A percentile compares a stretch with the other conserved stretches of the same genome.
Conservation (phyloP, 2,113 vertebrate species). For the Zootoca vivipara region DNA sequence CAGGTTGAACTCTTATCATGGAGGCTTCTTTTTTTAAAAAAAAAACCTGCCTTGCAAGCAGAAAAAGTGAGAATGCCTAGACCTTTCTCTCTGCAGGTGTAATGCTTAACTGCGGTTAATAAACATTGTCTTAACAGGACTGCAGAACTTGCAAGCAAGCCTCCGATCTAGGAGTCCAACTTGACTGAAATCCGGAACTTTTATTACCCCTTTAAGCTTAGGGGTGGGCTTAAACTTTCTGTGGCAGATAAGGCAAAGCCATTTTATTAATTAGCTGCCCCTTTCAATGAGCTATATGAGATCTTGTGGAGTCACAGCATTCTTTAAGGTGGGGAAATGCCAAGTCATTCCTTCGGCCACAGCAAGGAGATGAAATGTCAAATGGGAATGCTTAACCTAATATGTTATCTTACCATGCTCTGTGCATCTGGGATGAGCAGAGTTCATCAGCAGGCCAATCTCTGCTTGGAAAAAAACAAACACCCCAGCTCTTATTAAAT, state of each 20-base stretch:
- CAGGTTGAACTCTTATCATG: neutral
- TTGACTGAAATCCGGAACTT: neutral
- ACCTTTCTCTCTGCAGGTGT: neutral
- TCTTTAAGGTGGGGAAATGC: neutral
- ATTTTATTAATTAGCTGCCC: neutral
- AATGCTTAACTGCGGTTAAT: conserved; percentile 10
- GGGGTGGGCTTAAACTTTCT: too few relatives aligned
- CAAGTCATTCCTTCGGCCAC: neutral
- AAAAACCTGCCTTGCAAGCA: neutral
- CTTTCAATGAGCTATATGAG: neutral
- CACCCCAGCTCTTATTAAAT: neutral
- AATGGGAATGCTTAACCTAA: neutral
- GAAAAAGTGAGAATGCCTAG: neutral
- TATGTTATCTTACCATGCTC: neutral
- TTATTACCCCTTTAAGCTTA: neutral
- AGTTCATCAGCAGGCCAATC: neutral
- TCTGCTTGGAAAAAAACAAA: neutral
- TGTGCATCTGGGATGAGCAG: neutral
- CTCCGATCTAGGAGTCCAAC: neutral
- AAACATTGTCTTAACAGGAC: neutral
- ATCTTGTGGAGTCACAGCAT: neutral
- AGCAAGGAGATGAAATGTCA: neutral
- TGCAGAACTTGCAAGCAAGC: neutral
- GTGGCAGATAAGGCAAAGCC: neutral
- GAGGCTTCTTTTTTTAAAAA: neutral